phyloP scores from a whole-genome alignment of 1,140 invertebrate species.

The Hetaerina americana region DNA sequence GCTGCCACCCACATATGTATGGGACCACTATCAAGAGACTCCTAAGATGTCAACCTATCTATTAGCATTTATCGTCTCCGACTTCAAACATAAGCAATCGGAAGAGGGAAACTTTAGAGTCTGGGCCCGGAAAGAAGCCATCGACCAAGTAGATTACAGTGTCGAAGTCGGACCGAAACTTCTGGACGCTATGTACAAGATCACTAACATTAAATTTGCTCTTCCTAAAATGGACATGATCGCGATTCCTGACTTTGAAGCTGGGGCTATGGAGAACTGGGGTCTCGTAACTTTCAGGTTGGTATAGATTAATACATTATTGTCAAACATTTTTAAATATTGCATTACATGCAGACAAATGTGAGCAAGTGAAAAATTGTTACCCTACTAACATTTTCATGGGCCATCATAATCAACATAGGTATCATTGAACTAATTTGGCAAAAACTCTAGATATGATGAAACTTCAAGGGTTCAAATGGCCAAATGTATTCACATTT shows the following conservation, averaged over 20 bases:
- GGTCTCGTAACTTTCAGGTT: conserved; percentile 63
- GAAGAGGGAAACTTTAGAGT: conserved; percentile 17
- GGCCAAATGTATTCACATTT: too few relatives aligned
- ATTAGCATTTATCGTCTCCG: conserved; percentile 66
- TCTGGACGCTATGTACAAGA: not conserved
- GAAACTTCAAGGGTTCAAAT: too few relatives aligned
- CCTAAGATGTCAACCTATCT: conserved; percentile 80
- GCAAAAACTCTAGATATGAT: too few relatives aligned
- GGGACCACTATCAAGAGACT: conserved; percentile 47
- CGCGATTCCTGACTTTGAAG: conserved; percentile 87
- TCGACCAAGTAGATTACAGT: not conserved
- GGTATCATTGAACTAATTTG: too few relatives aligned
- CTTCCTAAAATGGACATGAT: conserved; percentile 54
- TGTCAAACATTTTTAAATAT: too few relatives aligned
- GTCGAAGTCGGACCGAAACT: not conserved
- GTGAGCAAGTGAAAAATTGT: too few relatives aligned
- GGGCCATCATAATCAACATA: too few relatives aligned
- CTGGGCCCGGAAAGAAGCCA: not conserved
- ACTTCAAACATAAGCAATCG: conserved; percentile 40
- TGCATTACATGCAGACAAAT: too few relatives aligned
- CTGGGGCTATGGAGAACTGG: conserved; percentile 95
- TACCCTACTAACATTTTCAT: too few relatives aligned
- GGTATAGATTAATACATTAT: too few relatives aligned
- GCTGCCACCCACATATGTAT: conserved; percentile 29
- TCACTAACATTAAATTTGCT: not conserved